Base-by-base conservation (phyloP, 2,113 vertebrate species). In the Oncorhynchus kisutch region DNA sequence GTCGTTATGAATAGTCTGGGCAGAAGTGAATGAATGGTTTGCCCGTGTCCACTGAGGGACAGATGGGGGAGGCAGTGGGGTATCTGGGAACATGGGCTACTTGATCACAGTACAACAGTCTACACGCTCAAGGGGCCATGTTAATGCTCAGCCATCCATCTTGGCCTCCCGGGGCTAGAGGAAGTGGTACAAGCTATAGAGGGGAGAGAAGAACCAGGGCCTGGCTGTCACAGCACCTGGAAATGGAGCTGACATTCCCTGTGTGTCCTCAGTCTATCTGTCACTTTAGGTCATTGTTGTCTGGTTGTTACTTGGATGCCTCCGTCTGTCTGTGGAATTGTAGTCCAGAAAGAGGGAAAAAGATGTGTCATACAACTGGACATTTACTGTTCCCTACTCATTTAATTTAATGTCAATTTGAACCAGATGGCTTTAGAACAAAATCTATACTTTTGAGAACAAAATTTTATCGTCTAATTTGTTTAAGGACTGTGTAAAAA, bases 61-160 rank as follows among this genome's bases (percentile, higher is more conserved):
- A 92, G 91, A 92, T 91, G 90, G 89, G 82, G 79, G 73, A 85
- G 39, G 39, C 81, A 84, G 84, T 81, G 51, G 88, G 89, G 81
- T 31, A 49, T 59, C 70, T 29, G 64, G 67, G 77, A 69, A 70
- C 4, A 66, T 66, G 60, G 74, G 74, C 62, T 18, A 7, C 39
- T 22, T 24, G 69, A 66, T 77, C 76, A 67, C 76, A 73, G 48
- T 18, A 49, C 60, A 39, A 34, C 20, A 39, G 79, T 57, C 70
- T 71, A 4, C 45, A 24, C 25, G 22, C 49, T 39, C 60, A 20
- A 29, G 69, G 64, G 31, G 31, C 68, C 72, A 27, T 67, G 25
- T 70, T 74, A 59, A 75, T 78, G 76, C 80, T 74, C 68, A 74
- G 67, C 66, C 68, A 80, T 80, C 65, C 72, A 20, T 75, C 76